phyloP scores from a whole-genome alignment of 64 coral and sea anemone genomes.

The Montipora cactus region DNA sequence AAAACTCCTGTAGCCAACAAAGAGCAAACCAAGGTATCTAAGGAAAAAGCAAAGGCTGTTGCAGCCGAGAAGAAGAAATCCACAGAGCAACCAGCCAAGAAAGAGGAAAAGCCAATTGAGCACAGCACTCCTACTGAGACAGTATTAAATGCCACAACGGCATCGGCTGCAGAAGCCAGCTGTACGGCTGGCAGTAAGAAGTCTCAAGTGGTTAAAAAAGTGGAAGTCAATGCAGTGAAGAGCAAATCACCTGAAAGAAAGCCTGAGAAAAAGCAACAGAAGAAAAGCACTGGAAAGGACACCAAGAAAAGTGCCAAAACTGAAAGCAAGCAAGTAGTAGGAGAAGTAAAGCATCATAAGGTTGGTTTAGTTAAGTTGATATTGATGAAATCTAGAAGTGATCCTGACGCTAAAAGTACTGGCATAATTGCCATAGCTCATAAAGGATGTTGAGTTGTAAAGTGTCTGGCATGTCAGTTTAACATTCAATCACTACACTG shows the following conservation, averaged over 20 bases:
- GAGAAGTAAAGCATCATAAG: background rate
- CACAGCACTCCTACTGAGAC: background rate
- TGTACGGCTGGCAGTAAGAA: background rate
- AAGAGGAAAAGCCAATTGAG: conserved; percentile 1
- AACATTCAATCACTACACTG: too few relatives aligned
- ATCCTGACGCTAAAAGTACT: too few relatives aligned
- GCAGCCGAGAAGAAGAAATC: conserved; percentile 17
- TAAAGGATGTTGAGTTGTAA: too few relatives aligned
- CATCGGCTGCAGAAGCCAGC: background rate
- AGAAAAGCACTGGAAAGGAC: conserved; percentile 24
- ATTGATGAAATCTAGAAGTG: too few relatives aligned
- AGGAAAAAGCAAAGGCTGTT: conserved; percentile 20
- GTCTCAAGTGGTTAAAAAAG: background rate
- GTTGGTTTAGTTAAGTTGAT: background rate
- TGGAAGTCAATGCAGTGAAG: conserved; percentile 4
- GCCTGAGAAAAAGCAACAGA: background rate
- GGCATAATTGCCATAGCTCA: too few relatives aligned
- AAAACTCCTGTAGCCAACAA: background rate
- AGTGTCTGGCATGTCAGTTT: too few relatives aligned
- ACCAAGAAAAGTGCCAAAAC: conserved; percentile 4
- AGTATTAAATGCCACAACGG: background rate
- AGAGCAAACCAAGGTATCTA: conserved; percentile 30
- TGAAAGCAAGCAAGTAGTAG: conserved; percentile 5
- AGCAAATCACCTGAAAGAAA: conserved; percentile 46
- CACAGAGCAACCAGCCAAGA: background rate